Evolutionary conservation across 2,797 vertebrate genomes (phyloP).

Genomic region (Scleropages formosus): DNA sequence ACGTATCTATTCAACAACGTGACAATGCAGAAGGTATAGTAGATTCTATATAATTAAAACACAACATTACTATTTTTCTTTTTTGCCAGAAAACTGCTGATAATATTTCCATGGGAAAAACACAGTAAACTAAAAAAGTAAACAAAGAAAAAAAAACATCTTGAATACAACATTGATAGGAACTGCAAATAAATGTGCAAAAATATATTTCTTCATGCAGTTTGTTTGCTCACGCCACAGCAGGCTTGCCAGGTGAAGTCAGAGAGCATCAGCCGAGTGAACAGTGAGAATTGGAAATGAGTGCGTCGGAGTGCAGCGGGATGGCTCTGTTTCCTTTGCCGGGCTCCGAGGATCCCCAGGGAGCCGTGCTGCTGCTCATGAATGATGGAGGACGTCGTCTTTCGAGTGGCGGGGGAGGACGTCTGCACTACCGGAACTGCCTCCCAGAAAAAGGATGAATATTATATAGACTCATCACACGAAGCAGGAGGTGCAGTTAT

Average conservation of each 20-base stretch:
- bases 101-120: neutral
- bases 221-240: no score
- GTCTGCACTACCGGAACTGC: neutral
- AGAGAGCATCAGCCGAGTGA: neutral
- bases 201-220: neutral
- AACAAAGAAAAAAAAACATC: neutral
- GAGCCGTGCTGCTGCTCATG: neutral
- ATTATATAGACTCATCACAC: neutral
- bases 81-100: no score
- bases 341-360: neutral
- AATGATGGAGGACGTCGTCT: slow-evolving; percentile 16
- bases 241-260: neutral
- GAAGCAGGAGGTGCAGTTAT: slow-evolving; percentile 11
- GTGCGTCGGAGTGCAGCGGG: neutral
- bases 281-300: slow-evolving; percentile 5
- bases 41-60: no score
- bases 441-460: neutral
- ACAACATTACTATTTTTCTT: no score
- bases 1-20: neutral
- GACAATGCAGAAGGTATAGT: neutral
- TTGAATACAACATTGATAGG: neutral
- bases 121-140: neutral
- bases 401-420: neutral
- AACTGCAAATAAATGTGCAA: neutral
- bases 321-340: neutral